Evolutionary conservation across 2,113 vertebrate species (phyloP).

Genomic region (Poeciliopsis prolifica): DNA sequence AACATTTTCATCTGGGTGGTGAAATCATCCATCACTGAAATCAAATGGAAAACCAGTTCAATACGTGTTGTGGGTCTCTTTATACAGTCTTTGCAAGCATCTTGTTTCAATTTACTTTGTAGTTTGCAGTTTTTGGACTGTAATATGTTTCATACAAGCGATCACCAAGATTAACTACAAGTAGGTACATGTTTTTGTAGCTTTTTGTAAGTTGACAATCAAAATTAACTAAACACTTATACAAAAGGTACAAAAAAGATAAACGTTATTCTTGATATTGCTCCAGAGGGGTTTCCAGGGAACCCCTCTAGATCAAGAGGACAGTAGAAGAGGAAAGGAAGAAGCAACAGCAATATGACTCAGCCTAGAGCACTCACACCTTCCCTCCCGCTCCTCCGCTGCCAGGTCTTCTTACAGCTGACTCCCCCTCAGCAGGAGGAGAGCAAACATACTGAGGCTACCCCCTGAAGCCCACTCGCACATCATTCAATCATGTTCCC

Average conservation of each 20-base stretch:
- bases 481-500: conserved; percentile 49
- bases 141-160: background rate
- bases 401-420: conserved; percentile 28
- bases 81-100: too few relatives aligned
- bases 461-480: conserved; percentile 48
- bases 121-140: background rate
- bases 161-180: background rate
- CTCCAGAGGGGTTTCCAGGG: conserved; percentile 18
- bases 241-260: background rate
- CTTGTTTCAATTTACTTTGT: background rate
- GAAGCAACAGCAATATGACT: conserved; percentile 38
- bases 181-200: background rate
- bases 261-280: background rate
- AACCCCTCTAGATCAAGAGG: background rate
- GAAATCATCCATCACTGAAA: too few relatives aligned
- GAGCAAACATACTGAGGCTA: conserved; percentile 36
- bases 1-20: too few relatives aligned
- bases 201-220: background rate
- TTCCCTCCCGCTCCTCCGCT: conserved; percentile 1
- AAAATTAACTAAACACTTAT: conserved; percentile 2
- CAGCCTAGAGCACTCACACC: conserved; percentile 31
- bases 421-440: conserved; percentile 36
- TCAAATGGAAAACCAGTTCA: too few relatives aligned
- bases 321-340: conserved; percentile 2
- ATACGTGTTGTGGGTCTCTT: too few relatives aligned